phyloP scores from a whole-genome alignment of 2,113 vertebrate genomes.

The Microtus oregoni region DNA sequence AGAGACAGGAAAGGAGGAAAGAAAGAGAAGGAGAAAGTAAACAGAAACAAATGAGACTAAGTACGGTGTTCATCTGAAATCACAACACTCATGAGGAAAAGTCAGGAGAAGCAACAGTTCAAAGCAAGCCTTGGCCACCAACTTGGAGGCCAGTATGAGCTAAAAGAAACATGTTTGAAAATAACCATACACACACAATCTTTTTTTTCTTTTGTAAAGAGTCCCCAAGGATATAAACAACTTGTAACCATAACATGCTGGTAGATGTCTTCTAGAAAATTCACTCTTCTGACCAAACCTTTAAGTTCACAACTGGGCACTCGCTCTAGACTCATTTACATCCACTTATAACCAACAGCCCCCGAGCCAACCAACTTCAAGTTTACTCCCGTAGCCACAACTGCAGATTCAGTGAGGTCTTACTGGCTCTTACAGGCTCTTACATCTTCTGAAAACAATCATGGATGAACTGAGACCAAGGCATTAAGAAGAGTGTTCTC shows the following conservation, averaged over 20 bases:
- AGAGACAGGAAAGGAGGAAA: no score
- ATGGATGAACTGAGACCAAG: slow-evolving; percentile 28
- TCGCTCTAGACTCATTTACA: background rate
- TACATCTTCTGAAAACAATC: slow-evolving; percentile 61
- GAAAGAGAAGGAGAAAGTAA: no score
- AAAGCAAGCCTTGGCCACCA: background rate
- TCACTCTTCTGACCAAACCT: slow-evolving; percentile 13
- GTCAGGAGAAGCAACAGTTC: background rate
- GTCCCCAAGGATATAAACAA: slow-evolving; percentile 1
- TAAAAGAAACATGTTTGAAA: background rate
- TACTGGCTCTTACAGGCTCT: slow-evolving; percentile 8
- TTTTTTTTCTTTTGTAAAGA: slow-evolving; percentile 17
- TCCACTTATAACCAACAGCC: background rate
- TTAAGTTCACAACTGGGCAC: background rate
- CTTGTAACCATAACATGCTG: slow-evolving; percentile 40
- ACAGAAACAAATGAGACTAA: no score
- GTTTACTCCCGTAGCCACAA: no score
- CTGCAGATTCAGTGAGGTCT: background rate
- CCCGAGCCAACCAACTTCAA: no score
- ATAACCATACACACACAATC: background rate
- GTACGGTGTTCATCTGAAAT: background rate
- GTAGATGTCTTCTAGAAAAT: slow-evolving; percentile 28
- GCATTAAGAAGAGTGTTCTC: background rate
- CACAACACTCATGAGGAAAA: background rate
- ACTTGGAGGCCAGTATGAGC: background rate